A percentile compares a stretch with the other conserved stretches of the same genome.
phyloP scores from a whole-genome alignment of 2,888 invertebrate species.

The Artemia sp. region DNA sequence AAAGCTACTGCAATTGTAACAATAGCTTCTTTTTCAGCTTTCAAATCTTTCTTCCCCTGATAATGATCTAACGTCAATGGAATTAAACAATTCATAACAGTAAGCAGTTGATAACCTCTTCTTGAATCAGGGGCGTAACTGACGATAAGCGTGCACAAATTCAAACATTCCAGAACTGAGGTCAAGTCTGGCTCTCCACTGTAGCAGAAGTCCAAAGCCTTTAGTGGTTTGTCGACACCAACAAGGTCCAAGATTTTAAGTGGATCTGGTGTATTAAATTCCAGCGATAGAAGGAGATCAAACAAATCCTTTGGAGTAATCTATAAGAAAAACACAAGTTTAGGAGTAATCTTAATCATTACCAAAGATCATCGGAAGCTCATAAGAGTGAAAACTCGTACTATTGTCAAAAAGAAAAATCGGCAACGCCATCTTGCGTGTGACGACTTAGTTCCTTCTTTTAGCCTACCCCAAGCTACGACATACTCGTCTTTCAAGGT shows the following conservation, averaged over 20 bases:
- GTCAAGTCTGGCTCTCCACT: conserved; percentile 95
- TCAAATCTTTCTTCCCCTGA: conserved; percentile 59
- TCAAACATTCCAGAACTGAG: conserved; percentile 86
- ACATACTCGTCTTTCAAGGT: no score
- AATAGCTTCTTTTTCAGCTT: conserved; percentile 81
- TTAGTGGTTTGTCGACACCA: conserved; percentile 74
- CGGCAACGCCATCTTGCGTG: no score
- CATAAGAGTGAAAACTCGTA: no score
- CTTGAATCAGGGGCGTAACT: conserved; percentile 93
- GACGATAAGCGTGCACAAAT: conserved; percentile 96
- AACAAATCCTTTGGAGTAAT: conserved; percentile 81
- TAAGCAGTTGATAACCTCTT: conserved; percentile 71
- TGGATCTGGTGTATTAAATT: conserved; percentile 84
- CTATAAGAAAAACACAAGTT: conserved; percentile 33
- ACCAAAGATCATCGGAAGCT: no score
- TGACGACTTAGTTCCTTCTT: no score
- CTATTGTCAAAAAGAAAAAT: no score
- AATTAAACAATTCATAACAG: conserved; percentile 17
- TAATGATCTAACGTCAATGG: conserved; percentile 11
- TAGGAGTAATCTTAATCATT: background rate
- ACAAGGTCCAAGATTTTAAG: conserved; percentile 78
- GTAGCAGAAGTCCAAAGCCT: conserved; percentile 95
- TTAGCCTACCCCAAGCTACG: no score
- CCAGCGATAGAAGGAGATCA: conserved; percentile 71
- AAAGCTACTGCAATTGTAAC: conserved; percentile 83